phyloP scores from a whole-genome alignment of 2,113 vertebrate genomes.

The Phoxinus phoxinus region DNA sequence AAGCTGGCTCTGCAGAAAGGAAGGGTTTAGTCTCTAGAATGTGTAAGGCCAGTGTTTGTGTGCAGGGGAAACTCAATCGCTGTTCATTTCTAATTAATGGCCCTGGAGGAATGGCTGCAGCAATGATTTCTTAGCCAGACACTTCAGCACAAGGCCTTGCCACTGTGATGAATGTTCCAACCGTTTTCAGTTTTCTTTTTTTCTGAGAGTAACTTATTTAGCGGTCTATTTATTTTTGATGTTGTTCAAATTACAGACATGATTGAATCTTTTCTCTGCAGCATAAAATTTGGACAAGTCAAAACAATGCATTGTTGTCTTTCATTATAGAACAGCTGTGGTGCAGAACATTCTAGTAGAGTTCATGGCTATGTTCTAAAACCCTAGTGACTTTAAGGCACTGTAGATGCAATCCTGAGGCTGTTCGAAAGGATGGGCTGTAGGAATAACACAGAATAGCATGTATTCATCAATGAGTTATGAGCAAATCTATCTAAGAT shows the following conservation, averaged over 20 bases:
- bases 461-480: too few species aligned
- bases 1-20: neutral
- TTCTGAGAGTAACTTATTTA: slow-evolving; percentile 43
- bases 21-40: slow-evolving; percentile 1
- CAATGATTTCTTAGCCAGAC: slow-evolving; percentile 45
- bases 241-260: slow-evolving; percentile 16
- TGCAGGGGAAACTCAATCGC: slow-evolving; percentile 39
- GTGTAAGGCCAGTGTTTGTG: slow-evolving; percentile 33
- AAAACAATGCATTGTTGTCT: neutral
- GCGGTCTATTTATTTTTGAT: slow-evolving; percentile 14
- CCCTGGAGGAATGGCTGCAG: slow-evolving; percentile 46
- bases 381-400: neutral
- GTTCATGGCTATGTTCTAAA: neutral
- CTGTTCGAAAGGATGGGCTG: too few species aligned
- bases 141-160: slow-evolving; percentile 31
- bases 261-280: neutral
- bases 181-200: slow-evolving; percentile 31
- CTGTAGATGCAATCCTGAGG: too few species aligned
- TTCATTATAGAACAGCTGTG: neutral
- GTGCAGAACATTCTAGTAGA: slow-evolving; percentile 4
- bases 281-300: neutral
- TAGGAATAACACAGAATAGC: too few species aligned
- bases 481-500: too few species aligned
- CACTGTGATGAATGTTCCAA: slow-evolving; percentile 45
- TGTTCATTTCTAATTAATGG: slow-evolving; percentile 60